Conservation (phyloP, 2,888 invertebrate species). For the Leptothorax acervorum region DNA sequence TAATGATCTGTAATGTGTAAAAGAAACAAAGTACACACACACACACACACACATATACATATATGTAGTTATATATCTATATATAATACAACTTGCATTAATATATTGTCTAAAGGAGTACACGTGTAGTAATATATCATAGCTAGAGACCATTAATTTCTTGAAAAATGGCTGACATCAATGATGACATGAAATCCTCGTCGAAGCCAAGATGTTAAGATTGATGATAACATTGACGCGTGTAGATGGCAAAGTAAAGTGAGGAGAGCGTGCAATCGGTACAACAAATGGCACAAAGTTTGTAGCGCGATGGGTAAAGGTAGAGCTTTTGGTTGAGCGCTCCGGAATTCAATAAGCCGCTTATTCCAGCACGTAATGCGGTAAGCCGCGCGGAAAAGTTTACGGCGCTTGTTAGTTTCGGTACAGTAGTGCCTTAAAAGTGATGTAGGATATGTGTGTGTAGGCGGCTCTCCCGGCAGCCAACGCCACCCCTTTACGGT, state of each 20-base stretch:
- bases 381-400: constrained; percentile 74
- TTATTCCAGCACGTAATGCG: constrained; percentile 72
- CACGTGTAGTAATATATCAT: constrained; percentile 27
- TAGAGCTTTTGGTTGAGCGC: constrained; percentile 67
- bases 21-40: not conserved
- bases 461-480: constrained; percentile 65
- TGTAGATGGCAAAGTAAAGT: not conserved
- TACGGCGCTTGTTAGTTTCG: constrained; percentile 72
- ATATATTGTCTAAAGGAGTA: not conserved
- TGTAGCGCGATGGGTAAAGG: constrained; percentile 51
- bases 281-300: constrained; percentile 57
- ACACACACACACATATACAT: too few relatives aligned
- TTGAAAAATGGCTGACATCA: constrained; percentile 42
- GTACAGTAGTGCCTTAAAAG: constrained; percentile 73
- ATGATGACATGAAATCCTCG: constrained; percentile 37
- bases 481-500: constrained; percentile 68
- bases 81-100: not conserved
- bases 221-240: constrained; percentile 49
- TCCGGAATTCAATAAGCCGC: constrained; percentile 73
- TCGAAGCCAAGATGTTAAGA: constrained; percentile 44
- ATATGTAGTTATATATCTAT: too few relatives aligned
- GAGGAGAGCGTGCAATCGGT: constrained; percentile 44
- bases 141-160: constrained; percentile 30
- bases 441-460: constrained; percentile 70
- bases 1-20: not conserved